Conservation (phyloP, 2,888 invertebrate species). For the Timema cristinae region DNA sequence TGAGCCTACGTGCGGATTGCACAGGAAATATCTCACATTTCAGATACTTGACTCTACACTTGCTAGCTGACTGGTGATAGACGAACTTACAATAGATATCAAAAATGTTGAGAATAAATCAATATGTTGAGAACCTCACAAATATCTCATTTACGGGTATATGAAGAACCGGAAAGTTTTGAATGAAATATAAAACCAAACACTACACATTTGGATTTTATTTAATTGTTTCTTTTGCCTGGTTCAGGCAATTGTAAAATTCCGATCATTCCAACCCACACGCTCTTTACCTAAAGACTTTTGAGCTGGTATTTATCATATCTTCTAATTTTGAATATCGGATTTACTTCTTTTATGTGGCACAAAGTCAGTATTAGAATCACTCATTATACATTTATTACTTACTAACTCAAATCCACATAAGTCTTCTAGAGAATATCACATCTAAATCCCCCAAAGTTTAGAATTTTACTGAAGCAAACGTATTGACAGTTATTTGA, state of each 20-base stretch:
- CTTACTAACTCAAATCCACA: no score
- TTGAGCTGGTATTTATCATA: not conserved
- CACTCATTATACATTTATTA: not conserved
- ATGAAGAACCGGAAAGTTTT: not conserved
- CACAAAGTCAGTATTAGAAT: not conserved
- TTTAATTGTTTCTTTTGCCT: not conserved
- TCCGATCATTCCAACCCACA: not conserved
- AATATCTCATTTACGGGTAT: not conserved
- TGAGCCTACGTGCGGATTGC: no score
- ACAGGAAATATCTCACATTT: no score
- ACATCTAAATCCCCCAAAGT: not conserved
- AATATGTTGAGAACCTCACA: not conserved
- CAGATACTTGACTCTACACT: no score
- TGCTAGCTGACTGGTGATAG: no score
- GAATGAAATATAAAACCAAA: not conserved
- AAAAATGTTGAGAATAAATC: no score
- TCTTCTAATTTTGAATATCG: not conserved
- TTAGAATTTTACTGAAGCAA: not conserved
- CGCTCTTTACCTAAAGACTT: not conserved
- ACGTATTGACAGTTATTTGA: not conserved
- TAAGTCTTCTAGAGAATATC: no score
- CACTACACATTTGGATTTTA: not conserved
- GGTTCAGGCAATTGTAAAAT: not conserved
- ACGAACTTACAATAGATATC: no score
- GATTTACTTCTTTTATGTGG: not conserved